phyloP scores from a whole-genome alignment of 2,113 vertebrate genomes.

The Deroptyus accipitrinus region DNA sequence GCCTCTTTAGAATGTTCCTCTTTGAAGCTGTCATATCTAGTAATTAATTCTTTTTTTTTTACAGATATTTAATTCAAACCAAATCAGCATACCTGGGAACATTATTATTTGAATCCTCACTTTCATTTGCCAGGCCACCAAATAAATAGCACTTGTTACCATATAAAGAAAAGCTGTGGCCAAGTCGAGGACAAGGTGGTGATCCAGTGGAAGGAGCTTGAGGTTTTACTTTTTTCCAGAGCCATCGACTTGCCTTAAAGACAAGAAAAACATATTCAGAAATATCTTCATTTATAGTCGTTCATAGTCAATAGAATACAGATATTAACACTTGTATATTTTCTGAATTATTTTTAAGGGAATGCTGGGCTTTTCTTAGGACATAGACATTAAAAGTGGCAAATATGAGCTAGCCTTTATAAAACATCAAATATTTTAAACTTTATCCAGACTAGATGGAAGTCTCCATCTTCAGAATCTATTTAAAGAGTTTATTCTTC shows the following conservation, averaged over 20 bases:
- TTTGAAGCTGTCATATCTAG: background rate
- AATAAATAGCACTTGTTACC: constrained; percentile 91
- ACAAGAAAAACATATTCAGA: constrained; percentile 15
- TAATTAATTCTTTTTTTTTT: background rate
- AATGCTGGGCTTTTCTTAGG: background rate
- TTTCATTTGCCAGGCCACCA: constrained; percentile 89
- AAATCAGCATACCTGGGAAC: constrained; percentile 83
- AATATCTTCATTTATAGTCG: background rate
- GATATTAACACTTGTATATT: background rate
- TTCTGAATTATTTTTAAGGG: background rate
- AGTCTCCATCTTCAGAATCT: background rate
- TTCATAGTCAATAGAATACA: background rate
- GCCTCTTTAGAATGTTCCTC: background rate
- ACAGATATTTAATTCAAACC: background rate
- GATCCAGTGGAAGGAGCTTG: constrained; percentile 81
- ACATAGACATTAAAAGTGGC: background rate
- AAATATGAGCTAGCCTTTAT: background rate
- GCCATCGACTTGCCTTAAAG: constrained; percentile 91
- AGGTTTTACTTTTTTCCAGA: constrained; percentile 97
- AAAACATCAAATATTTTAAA: background rate
- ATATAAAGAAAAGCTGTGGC: constrained; percentile 89
- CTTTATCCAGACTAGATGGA: background rate
- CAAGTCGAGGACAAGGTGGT: constrained; percentile 86
- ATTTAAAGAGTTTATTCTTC: background rate
- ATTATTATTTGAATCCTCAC: constrained; percentile 92